Evolutionary conservation across 2,888 invertebrate genomes (phyloP), one percentile per base, ranked within the genome.

Genomic region (Eubasilissa splendida): DNA sequence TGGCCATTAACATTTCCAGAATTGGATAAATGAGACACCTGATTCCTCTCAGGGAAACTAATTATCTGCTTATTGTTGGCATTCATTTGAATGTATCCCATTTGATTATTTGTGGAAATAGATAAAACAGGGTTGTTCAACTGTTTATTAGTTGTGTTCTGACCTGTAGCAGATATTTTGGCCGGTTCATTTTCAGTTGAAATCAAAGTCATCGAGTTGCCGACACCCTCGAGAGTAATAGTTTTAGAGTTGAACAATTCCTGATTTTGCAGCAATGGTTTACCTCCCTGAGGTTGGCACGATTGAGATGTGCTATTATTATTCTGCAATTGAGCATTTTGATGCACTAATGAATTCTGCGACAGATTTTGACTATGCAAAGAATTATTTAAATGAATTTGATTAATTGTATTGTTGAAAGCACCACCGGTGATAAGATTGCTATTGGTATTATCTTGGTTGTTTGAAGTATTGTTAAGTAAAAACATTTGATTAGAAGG

Each of bases 71-170:
- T 90, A 84, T 88, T 90, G 83, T 88, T 89, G 7, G 88, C 84
- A 85, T 89, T 90, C 89, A 91, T 89, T 85, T 90, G 89, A 87
- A 91, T 88, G 80, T 88, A 91, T 77, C 89, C 88, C 82, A 90
- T 87, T 86, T 89, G 90, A 85, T 88, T 90, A 84, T 86, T 89
- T 5, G 90, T 88, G 42, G 90, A 87, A 84, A 90, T 89, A 1
- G 87, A 83, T 14, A 82, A 42, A 56, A 82, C 60, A 10, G 82
- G 83, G 11, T 82, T 80, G 31, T 81, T 79, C 53, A 77, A 42
- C 11, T 71, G 80, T 52, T 80, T 80, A 33, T 76, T 79, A 9
- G 80, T 56, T 10, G 82, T 42, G 58, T 79, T 80, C 9, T 77
- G 58, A 22, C 22, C 22, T 22, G 22, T 22, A 9, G 31, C 54